Conservation (phyloP, 1,140 invertebrate species). For the Drosophila nannoptera region DNA sequence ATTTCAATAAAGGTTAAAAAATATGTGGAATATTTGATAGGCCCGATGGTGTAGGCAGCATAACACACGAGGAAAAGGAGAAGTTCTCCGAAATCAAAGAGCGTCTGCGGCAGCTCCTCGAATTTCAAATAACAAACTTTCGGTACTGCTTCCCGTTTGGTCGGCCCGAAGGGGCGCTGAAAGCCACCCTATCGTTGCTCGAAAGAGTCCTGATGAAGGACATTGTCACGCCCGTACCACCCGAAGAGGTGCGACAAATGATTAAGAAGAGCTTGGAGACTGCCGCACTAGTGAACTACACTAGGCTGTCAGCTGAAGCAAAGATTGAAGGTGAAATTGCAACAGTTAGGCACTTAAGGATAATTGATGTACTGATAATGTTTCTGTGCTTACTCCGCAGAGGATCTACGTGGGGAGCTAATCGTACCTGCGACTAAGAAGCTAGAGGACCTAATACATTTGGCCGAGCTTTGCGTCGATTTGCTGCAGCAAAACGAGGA, state of each 20-base stretch:
- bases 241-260: constrained; percentile 96
- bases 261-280: constrained; percentile 98
- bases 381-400: constrained; percentile 78
- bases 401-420: constrained; percentile 90
- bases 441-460: constrained; percentile 97
- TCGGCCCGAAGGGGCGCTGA: constrained; percentile 97
- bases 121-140: constrained; percentile 99
- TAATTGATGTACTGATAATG: not conserved
- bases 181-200: constrained; percentile 96
- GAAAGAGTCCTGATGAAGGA: constrained; percentile 99
- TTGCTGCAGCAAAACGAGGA: constrained; percentile 99
- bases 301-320: constrained; percentile 95
- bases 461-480: constrained; percentile 98
- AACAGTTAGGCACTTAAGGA: not conserved
- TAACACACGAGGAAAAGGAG: constrained; percentile 98
- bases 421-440: constrained; percentile 91
- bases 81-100: constrained; percentile 99
- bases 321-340: constrained; percentile 93
- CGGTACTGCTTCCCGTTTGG: constrained; percentile 99
- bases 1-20: no score
- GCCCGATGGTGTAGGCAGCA: constrained; percentile 98
- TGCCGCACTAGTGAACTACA: constrained; percentile 98
- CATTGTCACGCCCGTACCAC: constrained; percentile 96
- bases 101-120: constrained; percentile 92
- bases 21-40: constrained; percentile 80